phyloP scores from a whole-genome alignment of 2,113 vertebrate genomes.

The Brachionichthys hirsutus region DNA sequence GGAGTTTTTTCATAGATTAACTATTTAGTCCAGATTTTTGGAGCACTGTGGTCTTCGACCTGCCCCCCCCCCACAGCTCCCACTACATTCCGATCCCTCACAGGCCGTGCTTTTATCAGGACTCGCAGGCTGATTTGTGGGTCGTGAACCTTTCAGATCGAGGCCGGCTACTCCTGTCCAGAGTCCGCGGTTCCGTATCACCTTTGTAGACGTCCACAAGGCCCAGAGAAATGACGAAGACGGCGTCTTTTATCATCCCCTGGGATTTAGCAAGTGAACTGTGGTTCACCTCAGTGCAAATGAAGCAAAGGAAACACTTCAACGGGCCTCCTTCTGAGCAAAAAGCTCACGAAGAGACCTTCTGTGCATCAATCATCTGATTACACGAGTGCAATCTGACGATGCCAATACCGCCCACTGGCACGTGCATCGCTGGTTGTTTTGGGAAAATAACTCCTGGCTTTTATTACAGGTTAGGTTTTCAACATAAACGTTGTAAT shows the following conservation, averaged over 20 bases:
- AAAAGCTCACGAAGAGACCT: slow-evolving; percentile 47
- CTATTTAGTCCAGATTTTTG: slow-evolving; percentile 45
- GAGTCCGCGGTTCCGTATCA: slow-evolving; percentile 46
- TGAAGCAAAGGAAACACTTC: slow-evolving; percentile 61
- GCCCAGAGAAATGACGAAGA: slow-evolving; percentile 29
- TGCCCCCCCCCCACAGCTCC: slow-evolving; percentile 59
- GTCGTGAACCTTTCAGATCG: slow-evolving; percentile 39
- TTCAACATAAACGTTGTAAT: slow-evolving; percentile 29
- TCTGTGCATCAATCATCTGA: slow-evolving; percentile 54
- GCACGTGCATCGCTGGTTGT: slow-evolving; percentile 14
- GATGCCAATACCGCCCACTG: slow-evolving; percentile 49
- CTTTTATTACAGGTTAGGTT: slow-evolving; percentile 26
- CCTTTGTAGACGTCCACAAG: slow-evolving; percentile 45
- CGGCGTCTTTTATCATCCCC: slow-evolving; percentile 57
- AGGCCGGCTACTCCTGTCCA: slow-evolving; percentile 39
- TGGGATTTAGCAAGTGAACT: slow-evolving; percentile 56
- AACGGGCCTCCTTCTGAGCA: slow-evolving; percentile 57
- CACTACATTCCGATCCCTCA: slow-evolving; percentile 65
- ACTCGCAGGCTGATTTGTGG: slow-evolving; percentile 61
- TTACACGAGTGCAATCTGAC: slow-evolving; percentile 53
- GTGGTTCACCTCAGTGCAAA: slow-evolving; percentile 60
- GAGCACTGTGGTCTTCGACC: slow-evolving; percentile 63
- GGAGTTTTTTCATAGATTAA: slow-evolving; percentile 47
- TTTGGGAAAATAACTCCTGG: slow-evolving; percentile 25
- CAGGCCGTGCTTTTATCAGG: slow-evolving; percentile 63